Base-by-base conservation (phyloP, 2,113 vertebrate species). In the Sinosuthora webbiana region DNA sequence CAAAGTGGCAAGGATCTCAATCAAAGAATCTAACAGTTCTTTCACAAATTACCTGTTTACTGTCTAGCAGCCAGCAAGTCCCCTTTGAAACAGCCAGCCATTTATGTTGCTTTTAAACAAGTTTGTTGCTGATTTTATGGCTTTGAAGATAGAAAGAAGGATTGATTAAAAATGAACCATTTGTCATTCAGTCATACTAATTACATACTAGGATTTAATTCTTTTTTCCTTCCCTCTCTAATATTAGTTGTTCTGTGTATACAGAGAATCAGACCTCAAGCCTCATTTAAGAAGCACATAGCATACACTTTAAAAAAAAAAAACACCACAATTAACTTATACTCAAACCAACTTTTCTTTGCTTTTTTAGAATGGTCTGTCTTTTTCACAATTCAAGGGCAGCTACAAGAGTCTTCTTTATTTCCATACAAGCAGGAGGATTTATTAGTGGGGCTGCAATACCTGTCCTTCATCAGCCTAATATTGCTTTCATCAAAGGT, bases 1-100 rank as follows among this genome's bases (percentile, higher is more conserved):
- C 97, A 98, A 97, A 98, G 84, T 83, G 68, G 97, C 97, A 97
- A 97, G 97, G 94, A 97, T 96, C 82, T 98, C 98, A 98, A 98
- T 97, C 97, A 97, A 98, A 98, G 97, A 87, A 94, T 88, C 89
- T 81, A 94, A 90, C 96, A 91, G 81, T 89, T 96, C 94, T 70
- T 93, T 96, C 96, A 94, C 96, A 98, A 98, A 98, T 98, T 96
- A 97, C 91, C 93, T 97, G 96, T 97, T 98, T 97, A 95, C 96
- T 95, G 55, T 82, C 76, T 94, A 83, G 92, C 95, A 97, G 80
- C 91, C 88, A 95, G 94, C 89, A 65, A 90, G 86, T 64, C 62
- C 53, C 76, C 79, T 96, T 95, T 94, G 91, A 97, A 98, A 97
- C 53, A 81, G 62, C 56, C 86, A 90, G 83, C 33, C 69, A 95